phyloP scores from a whole-genome alignment of 2,113 vertebrate genomes.

The Shinisaurus crocodilurus region DNA sequence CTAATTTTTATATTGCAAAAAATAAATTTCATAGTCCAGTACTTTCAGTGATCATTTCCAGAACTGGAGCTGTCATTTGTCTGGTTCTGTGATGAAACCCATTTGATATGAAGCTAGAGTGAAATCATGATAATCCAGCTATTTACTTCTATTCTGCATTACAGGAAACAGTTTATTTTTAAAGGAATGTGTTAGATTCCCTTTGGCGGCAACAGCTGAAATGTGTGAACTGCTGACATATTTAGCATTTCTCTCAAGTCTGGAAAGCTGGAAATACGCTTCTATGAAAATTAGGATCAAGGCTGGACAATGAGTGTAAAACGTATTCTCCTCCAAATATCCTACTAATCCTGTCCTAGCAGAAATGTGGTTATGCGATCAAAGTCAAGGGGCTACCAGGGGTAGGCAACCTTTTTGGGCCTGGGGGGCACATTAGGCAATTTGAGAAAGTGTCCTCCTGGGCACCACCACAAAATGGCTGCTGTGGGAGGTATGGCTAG shows the following conservation, averaged over 20 bases:
- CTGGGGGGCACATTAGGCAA: no score
- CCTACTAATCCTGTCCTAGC: background rate
- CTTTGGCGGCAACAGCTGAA: slow-evolving; percentile 4
- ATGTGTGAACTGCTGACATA: background rate
- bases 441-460: no score
- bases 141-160: background rate
- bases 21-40: background rate
- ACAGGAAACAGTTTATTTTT: background rate
- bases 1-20: background rate
- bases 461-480: no score
- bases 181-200: slow-evolving; percentile 19
- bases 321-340: background rate
- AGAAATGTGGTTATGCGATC: background rate
- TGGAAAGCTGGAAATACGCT: background rate
- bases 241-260: slow-evolving; percentile 25
- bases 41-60: background rate
- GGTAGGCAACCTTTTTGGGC: background rate
- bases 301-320: background rate
- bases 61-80: background rate
- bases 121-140: slow-evolving; percentile 1
- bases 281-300: background rate
- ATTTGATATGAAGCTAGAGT: background rate
- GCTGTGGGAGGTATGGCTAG: no score
- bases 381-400: background rate
- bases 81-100: background rate